phyloP scores from a whole-genome alignment of 2,113 vertebrate species.

The Octodon degus region DNA sequence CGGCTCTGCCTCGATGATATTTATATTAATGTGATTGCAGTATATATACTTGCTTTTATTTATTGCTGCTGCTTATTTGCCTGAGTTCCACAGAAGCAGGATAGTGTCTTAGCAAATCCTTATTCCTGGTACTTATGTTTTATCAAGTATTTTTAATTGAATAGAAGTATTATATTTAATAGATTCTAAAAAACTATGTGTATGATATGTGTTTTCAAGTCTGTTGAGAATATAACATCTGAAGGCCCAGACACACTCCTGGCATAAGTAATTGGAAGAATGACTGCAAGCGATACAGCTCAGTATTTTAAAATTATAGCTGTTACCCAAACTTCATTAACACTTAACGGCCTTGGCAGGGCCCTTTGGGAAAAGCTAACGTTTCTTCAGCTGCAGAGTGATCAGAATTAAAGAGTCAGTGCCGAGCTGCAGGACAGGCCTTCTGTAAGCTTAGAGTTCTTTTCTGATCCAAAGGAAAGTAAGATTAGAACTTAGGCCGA shows the following conservation, averaged over 20 bases:
- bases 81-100: neutral
- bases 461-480: conserved; percentile 45
- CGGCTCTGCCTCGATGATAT: neutral
- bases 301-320: conserved; percentile 48
- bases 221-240: conserved; percentile 54
- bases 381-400: neutral
- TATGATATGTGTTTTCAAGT: conserved; percentile 25
- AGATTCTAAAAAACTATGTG: neutral
- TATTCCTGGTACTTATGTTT: neutral
- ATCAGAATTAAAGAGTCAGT: conserved; percentile 22
- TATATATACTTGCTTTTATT: neutral
- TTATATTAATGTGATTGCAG: neutral
- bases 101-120: neutral
- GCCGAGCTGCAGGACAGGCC: neutral
- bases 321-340: conserved; percentile 51
- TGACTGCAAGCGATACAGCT: neutral
- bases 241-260: conserved; percentile 16
- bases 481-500: neutral
- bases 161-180: neutral
- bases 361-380: neutral
- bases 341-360: neutral
- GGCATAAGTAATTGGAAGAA: conserved; percentile 15
- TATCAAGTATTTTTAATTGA: neutral
- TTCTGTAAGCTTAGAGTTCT: conserved; percentile 21
- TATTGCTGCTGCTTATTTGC: neutral